Percentiles rank a stretch among this genome's conserved stretches.
Evolutionary conservation across 2,888 invertebrate species (phyloP).

Genomic region (Brassicogethes aeneus): DNA sequence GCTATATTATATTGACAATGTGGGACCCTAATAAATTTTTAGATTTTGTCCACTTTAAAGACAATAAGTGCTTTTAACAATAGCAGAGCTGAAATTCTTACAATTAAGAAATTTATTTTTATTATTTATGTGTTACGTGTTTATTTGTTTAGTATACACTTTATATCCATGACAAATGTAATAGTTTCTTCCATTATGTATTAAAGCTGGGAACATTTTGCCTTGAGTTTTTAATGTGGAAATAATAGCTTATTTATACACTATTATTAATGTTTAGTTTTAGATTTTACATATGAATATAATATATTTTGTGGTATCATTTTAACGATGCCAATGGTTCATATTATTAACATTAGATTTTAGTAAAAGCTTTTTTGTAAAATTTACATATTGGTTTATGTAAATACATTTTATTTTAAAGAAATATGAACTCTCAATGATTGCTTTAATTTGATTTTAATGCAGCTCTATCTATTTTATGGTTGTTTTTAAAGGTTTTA

Average conservation of each 20-base stretch:
- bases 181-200: conserved; percentile 2
- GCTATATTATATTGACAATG: conserved; percentile 13
- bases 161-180: conserved; percentile 10
- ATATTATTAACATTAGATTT: conserved; percentile 9
- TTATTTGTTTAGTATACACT: neutral
- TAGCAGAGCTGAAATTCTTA: conserved; percentile 12
- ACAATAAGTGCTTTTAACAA: conserved; percentile 20
- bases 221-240: conserved; percentile 24
- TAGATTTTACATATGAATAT: conserved; percentile 15
- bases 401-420: conserved; percentile 7
- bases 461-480: conserved; percentile 29
- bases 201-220: conserved; percentile 21
- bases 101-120: conserved; percentile 6
- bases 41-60: conserved; percentile 19
- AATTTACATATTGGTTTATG: conserved; percentile 9
- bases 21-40: conserved; percentile 22
- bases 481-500: conserved; percentile 36
- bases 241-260: conserved; percentile 22
- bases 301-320: conserved; percentile 21
- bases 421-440: conserved; percentile 12
- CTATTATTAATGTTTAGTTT: conserved; percentile 16
- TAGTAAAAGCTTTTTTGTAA: conserved; percentile 8
- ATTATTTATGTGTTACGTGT: neutral
- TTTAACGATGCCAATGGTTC: conserved; percentile 9
- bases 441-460: conserved; percentile 25